Conservation (phyloP, 35 echinoderm and acorn worm genomes). For the Apostichopus parvimensis region DNA sequence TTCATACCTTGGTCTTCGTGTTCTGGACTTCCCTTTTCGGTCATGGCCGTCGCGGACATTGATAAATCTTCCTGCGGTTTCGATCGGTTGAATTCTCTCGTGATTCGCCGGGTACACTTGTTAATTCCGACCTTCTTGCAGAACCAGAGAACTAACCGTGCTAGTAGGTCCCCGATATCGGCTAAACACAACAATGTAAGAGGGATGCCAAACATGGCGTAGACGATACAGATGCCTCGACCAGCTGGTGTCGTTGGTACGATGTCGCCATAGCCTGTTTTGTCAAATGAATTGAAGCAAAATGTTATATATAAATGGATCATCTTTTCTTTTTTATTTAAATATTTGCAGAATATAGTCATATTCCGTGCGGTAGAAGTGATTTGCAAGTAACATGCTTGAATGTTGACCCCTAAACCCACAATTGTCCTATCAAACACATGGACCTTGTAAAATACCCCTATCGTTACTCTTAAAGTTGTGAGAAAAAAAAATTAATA, state of each 20-base stretch:
- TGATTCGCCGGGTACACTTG: slow-evolving; percentile 30
- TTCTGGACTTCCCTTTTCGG: neutral
- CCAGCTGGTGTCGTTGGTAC: slow-evolving; percentile 62
- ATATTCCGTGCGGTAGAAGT: too few species aligned
- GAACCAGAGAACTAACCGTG: slow-evolving; percentile 48
- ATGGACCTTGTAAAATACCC: too few species aligned
- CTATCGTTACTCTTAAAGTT: too few species aligned
- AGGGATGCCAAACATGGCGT: slow-evolving; percentile 77
- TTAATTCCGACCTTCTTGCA: slow-evolving; percentile 54
- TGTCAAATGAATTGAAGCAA: too few species aligned
- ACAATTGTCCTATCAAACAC: too few species aligned
- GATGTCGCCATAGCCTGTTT: slow-evolving; percentile 82
- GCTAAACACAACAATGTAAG: slow-evolving; percentile 70
- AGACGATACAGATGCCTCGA: slow-evolving; percentile 57
- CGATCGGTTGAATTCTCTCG: neutral
- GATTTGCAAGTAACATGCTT: too few species aligned
- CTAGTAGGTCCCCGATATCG: slow-evolving; percentile 73
- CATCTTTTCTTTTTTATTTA: too few species aligned
- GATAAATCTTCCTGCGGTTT: neutral
- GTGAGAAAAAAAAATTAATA: too few species aligned
- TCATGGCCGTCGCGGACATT: neutral
- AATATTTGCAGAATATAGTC: too few species aligned
- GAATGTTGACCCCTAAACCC: too few species aligned
- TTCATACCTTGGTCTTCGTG: neutral
- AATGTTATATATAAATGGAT: too few species aligned